phyloP scores from a whole-genome alignment of 2,888 invertebrate genomes.

The Spodoptera littoralis region DNA sequence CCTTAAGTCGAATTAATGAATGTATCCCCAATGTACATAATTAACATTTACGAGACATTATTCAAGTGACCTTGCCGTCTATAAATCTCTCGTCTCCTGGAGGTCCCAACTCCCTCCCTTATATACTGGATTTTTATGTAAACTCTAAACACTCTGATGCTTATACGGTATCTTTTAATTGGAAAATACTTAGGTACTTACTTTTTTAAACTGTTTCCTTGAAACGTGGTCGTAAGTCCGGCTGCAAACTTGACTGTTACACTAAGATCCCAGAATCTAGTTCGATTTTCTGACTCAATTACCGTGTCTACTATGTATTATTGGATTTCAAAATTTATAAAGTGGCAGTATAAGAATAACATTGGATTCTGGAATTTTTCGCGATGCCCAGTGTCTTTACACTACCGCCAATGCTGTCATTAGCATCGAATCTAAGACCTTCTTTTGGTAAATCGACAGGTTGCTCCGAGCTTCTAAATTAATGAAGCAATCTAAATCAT shows the following conservation, averaged over 20 bases:
- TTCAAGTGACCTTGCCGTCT: constrained; percentile 55
- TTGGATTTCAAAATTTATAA: too few relatives aligned
- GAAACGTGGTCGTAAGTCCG: too few relatives aligned
- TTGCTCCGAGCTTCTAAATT: neutral
- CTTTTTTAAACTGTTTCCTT: neutral
- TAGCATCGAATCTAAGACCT: too few relatives aligned
- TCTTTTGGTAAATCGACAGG: too few relatives aligned
- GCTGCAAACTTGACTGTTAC: too few relatives aligned
- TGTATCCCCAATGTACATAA: constrained; percentile 59
- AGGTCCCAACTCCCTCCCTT: constrained; percentile 35
- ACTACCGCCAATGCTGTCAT: too few relatives aligned
- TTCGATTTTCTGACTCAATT: too few relatives aligned
- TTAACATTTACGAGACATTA: constrained; percentile 64
- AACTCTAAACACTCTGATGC: constrained; percentile 13
- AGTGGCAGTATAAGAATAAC: too few relatives aligned
- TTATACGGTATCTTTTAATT: constrained; percentile 23
- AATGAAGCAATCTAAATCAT: constrained; percentile 4
- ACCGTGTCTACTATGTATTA: too few relatives aligned
- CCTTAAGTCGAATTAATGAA: constrained; percentile 58
- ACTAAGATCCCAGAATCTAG: too few relatives aligned
- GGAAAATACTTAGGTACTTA: neutral
- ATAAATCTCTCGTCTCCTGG: constrained; percentile 49
- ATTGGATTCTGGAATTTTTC: too few relatives aligned
- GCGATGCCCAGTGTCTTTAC: too few relatives aligned
- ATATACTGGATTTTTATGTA: constrained; percentile 26